Conservation (phyloP, 2,113 vertebrate species). For the mouse (Mus musculus) region GRCm39 chr8:7909501-7910000, state of each 20-base stretch:
- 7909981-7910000: neutral
- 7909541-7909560: too few species aligned
- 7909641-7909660: neutral
- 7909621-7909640: neutral
- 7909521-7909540: neutral
- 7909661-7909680: neutral
- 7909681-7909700: neutral
- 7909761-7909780: accelerated
- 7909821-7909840: neutral
- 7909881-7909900: neutral
- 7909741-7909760: neutral
- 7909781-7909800: accelerated
- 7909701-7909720: accelerated
- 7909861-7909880: neutral
- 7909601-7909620: neutral
- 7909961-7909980: neutral
- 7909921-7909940: neutral
- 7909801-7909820: accelerated
- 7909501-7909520: neutral
- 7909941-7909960: neutral
- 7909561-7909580: neutral
- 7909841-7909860: neutral
- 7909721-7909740: too few species aligned
- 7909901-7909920: neutral
- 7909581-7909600: neutral